These are phyloP conservation scores for Rhopalosiphum maidis DNA, from an alignment of 1,140 invertebrate genomes.

Conservation along the genomic window DNA sequence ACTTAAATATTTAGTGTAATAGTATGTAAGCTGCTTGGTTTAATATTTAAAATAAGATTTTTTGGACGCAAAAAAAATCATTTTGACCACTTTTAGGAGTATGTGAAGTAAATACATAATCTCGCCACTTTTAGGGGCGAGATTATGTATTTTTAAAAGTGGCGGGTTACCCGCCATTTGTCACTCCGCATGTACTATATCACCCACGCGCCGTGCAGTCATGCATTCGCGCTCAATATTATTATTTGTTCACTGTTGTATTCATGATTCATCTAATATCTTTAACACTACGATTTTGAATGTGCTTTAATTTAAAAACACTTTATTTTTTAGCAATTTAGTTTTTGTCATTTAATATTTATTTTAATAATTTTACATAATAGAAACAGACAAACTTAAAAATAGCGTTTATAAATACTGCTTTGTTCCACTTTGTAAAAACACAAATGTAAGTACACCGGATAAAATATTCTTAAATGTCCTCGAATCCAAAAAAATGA, in stretches of 20 bases:
- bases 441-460: background rate
- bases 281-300: background rate
- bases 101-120: too few relatives aligned
- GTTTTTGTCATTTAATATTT: background rate
- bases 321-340: background rate
- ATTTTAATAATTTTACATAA: background rate
- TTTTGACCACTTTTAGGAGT: too few relatives aligned
- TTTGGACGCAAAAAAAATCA: background rate
- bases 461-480: background rate
- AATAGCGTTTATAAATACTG: background rate
- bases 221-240: background rate
- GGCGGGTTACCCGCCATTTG: background rate
- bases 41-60: background rate
- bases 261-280: too few relatives aligned
- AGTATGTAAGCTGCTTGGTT: background rate
- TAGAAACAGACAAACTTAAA: background rate
- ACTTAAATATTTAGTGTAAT: background rate
- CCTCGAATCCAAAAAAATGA: background rate
- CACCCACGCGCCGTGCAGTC: too few relatives aligned
- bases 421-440: conserved; percentile 14
- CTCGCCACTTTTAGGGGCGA: too few relatives aligned
- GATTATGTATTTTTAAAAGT: background rate
- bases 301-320: background rate
- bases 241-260: too few relatives aligned
- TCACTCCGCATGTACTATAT: background rate